phyloP scores from a whole-genome alignment of 2,797 vertebrate genomes.

The Propithecus deckenii region DNA sequence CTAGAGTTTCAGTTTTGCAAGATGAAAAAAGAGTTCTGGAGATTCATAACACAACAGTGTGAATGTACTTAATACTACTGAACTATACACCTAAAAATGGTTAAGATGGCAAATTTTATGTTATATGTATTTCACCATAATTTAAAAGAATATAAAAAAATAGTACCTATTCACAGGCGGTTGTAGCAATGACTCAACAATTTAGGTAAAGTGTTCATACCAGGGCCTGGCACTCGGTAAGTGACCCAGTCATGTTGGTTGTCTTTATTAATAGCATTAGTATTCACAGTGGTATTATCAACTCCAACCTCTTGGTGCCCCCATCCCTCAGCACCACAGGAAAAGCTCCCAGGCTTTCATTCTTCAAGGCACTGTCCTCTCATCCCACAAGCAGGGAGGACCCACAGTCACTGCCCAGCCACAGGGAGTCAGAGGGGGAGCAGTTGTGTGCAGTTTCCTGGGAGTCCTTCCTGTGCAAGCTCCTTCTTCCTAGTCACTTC shows the following conservation, averaged over 20 bases:
- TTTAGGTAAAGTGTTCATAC: background rate
- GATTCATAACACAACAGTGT: background rate
- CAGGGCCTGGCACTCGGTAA: background rate
- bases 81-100: background rate
- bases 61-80: background rate
- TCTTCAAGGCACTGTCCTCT: background rate
- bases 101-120: background rate
- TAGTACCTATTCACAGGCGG: background rate
- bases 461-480: no score
- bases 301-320: background rate
- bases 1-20: background rate
- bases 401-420: background rate
- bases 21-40: background rate
- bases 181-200: background rate
- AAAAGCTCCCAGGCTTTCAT: background rate
- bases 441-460: accelerated
- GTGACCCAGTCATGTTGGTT: no score
- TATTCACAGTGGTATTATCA: background rate
- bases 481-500: background rate
- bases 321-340: background rate
- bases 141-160: background rate
- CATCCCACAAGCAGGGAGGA: background rate
- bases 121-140: background rate
- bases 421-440: background rate
- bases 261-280: background rate